Conservation (phyloP, 2,888 invertebrate species). For the Abscondita cerata region DNA sequence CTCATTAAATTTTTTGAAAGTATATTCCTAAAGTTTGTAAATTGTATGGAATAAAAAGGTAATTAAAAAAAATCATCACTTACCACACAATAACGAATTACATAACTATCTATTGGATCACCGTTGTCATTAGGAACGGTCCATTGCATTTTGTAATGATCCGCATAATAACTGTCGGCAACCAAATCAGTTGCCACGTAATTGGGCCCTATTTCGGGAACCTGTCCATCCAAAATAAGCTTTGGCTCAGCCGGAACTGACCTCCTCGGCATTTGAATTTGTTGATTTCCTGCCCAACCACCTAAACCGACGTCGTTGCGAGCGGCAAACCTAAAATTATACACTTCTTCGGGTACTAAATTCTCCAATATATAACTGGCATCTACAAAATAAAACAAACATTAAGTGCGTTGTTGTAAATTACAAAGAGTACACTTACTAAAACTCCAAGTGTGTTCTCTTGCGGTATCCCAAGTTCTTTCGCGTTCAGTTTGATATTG, state of each 20-base stretch:
- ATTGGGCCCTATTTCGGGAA: conserved; percentile 51
- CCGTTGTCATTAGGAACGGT: conserved; percentile 88
- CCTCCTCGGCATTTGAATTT: conserved; percentile 76
- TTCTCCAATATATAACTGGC: conserved; percentile 81
- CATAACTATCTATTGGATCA: conserved; percentile 84
- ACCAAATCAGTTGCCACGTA: conserved; percentile 61
- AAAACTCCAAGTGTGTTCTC: conserved; percentile 79
- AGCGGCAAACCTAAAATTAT: conserved; percentile 86
- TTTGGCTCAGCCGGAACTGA: conserved; percentile 79
- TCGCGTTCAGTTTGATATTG: conserved; percentile 76
- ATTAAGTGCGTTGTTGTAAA: neutral
- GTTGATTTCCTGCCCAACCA: conserved; percentile 69
- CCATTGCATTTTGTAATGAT: conserved; percentile 85
- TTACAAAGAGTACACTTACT: conserved; percentile 54
- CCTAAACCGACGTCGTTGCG: conserved; percentile 84
- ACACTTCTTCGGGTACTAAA: conserved; percentile 76
- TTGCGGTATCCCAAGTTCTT: conserved; percentile 72
- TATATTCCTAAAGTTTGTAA: too few species aligned
- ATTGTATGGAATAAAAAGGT: too few species aligned
- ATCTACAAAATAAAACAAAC: conserved; percentile 59
- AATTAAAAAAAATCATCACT: too few species aligned
- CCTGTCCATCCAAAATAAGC: conserved; percentile 61
- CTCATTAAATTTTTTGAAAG: too few species aligned
- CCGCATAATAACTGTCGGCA: conserved; percentile 70
- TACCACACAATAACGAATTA: conserved; percentile 82